Conservation (phyloP, 2,888 invertebrate genomes). For the Tenthredo amoena region DNA sequence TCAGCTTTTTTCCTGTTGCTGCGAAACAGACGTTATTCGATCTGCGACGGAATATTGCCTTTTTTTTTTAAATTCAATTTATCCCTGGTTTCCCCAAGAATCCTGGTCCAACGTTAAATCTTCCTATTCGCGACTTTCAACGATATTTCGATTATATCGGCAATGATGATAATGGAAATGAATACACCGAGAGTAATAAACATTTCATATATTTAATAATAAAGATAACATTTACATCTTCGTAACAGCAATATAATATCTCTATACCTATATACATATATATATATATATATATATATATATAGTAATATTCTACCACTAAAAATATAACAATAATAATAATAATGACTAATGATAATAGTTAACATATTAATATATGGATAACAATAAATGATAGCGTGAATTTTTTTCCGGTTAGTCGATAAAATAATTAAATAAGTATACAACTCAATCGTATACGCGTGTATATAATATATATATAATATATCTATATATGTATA, state of each 20-base stretch:
- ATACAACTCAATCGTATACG: neutral
- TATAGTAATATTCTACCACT: neutral
- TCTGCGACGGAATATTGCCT: too few relatives aligned
- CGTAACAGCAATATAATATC: constrained; percentile 9
- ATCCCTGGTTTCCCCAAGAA: too few relatives aligned
- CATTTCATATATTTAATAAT: neutral
- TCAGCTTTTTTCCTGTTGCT: too few relatives aligned
- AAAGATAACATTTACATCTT: neutral
- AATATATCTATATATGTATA: neutral
- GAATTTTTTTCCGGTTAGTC: neutral
- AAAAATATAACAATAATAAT: neutral
- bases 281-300: too few relatives aligned
- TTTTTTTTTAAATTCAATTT: too few relatives aligned
- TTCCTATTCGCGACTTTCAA: too few relatives aligned
- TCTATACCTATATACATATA: neutral
- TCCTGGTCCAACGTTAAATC: neutral
- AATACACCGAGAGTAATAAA: neutral
- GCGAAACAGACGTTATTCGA: too few relatives aligned
- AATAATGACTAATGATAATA: neutral
- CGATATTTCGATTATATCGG: too few relatives aligned
- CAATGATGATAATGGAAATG: neutral
- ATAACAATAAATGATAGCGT: neutral
- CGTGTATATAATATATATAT: constrained; percentile 1
- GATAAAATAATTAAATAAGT: constrained; percentile 2
- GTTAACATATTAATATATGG: neutral